phyloP scores from a whole-genome alignment of 2,888 invertebrate genomes.

The Monopis laevigella region DNA sequence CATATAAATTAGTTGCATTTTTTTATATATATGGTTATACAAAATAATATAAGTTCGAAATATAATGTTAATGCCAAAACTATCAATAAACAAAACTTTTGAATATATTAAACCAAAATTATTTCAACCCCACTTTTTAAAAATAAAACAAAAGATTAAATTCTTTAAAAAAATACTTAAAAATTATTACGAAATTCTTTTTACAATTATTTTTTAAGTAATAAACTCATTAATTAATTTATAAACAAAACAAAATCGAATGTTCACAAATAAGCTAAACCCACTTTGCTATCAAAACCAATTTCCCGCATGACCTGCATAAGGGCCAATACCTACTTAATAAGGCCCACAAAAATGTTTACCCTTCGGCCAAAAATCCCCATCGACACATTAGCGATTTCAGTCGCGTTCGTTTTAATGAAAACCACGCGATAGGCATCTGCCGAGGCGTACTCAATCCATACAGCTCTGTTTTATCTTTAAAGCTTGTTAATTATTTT shows the following conservation, averaged over 20 bases:
- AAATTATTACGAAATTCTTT: background rate
- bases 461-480: constrained; percentile 11
- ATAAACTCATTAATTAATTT: background rate
- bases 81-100: background rate
- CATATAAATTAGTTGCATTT: too few species aligned
- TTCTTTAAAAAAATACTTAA: background rate
- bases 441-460: constrained; percentile 8
- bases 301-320: constrained; percentile 10
- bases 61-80: background rate
- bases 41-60: constrained; percentile 3
- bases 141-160: too few species aligned
- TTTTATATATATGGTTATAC: background rate
- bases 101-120: too few species aligned
- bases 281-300: constrained; percentile 7
- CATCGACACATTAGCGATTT: constrained; percentile 13
- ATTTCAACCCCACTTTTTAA: too few species aligned
- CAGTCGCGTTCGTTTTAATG: constrained; percentile 13
- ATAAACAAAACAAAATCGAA: background rate
- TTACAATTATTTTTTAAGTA: background rate
- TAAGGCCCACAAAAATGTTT: constrained; percentile 14
- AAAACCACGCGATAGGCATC: constrained; percentile 14
- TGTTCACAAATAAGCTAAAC: background rate
- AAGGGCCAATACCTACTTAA: constrained; percentile 11
- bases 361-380: constrained; percentile 9
- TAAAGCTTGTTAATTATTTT: constrained; percentile 13